phyloP scores from a whole-genome alignment of 2,113 vertebrate species.

The Alouatta palliata region DNA sequence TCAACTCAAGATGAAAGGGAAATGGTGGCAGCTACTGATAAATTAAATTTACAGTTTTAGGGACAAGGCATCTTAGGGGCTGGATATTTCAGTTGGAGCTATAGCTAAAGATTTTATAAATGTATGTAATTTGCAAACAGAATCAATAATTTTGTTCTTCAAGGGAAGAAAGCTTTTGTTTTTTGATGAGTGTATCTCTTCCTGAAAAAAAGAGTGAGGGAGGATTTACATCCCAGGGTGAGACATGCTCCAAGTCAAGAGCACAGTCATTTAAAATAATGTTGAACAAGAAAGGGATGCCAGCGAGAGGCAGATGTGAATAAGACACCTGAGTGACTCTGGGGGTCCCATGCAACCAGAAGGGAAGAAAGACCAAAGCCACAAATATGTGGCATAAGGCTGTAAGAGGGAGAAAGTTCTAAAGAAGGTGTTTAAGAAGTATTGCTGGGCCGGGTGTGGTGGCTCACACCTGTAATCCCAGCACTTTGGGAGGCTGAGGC shows the following conservation, averaged over 20 bases:
- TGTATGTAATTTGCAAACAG: not conserved
- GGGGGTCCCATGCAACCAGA: not conserved
- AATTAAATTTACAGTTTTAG: not conserved
- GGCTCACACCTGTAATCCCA: too few species aligned
- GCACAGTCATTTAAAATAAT: not conserved
- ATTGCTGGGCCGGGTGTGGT: too few species aligned
- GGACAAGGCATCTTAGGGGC: not conserved
- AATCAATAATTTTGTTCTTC: not conserved
- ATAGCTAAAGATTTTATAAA: not conserved
- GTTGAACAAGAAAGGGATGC: accelerated
- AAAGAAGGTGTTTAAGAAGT: not conserved
- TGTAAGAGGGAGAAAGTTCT: not conserved
- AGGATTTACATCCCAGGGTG: not conserved
- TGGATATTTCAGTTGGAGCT: not conserved
- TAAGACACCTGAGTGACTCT: not conserved
- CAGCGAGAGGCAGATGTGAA: too few species aligned
- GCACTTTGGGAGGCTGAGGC: too few species aligned
- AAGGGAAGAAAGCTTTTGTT: not conserved
- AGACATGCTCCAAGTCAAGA: not conserved
- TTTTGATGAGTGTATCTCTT: not conserved
- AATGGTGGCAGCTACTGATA: not conserved
- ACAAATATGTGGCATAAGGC: not conserved
- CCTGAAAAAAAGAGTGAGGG: not conserved
- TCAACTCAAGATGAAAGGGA: not conserved
- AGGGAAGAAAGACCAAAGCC: not conserved